Conservation (phyloP, 2,113 vertebrate species). For the Notothenia rossii region DNA sequence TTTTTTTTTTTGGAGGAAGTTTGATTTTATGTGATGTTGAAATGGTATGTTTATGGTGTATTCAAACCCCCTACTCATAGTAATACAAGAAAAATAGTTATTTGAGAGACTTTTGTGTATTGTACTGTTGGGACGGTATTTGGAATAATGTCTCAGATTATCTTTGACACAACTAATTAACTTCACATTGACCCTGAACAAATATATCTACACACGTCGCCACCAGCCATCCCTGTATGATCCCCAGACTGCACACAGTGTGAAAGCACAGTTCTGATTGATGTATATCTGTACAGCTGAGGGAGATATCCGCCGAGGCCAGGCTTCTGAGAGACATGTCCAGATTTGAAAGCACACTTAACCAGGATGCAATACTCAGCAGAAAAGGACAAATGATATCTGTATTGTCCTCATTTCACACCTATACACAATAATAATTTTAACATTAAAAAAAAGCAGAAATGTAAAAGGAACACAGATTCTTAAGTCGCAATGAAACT, state of each 20-base stretch:
- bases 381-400: not conserved
- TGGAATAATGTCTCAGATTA: constrained; percentile 17
- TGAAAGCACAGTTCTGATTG: constrained; percentile 3
- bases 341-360: not conserved
- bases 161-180: constrained; percentile 40
- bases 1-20: too few relatives aligned
- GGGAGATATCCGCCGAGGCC: not conserved
- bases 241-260: not conserved
- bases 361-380: not conserved
- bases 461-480: not conserved
- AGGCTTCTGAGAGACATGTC: not conserved
- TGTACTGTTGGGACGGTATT: not conserved
- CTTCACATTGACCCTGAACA: constrained; percentile 19
- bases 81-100: too few relatives aligned
- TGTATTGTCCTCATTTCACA: not conserved
- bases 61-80: too few relatives aligned
- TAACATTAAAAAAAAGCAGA: too few relatives aligned
- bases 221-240: not conserved
- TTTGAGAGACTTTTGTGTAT: not conserved
- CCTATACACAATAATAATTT: too few relatives aligned
- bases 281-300: not conserved
- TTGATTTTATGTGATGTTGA: too few relatives aligned
- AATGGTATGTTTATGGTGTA: too few relatives aligned
- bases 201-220: constrained; percentile 9
- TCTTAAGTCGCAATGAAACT: not conserved